Base-by-base conservation (phyloP, 1,140 invertebrate genomes). In the Ruditapes philippinarum region DNA sequence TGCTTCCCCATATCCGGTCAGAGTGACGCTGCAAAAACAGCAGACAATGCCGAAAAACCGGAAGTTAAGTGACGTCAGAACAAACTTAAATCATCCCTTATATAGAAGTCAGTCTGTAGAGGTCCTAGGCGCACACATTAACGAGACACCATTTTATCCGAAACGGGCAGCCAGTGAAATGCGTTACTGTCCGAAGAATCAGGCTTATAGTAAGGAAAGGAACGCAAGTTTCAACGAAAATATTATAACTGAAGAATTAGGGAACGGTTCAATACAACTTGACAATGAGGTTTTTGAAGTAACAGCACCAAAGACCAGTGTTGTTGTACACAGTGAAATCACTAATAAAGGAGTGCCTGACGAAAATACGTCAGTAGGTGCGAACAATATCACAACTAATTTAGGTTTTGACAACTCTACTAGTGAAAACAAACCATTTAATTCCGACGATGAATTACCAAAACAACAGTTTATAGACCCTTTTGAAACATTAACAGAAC, bases 1-100 rank as follows among this genome's bases (percentile, higher is more conserved):
- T 89, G 98, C 98, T 0, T 98, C 98, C n/a, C 98, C 98, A 0
- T 99, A 99, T 93, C 98, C 98, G 90, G 97, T 98, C 1, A 94
- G 93, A 70, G 90, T 95, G 54, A 92, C 90, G 2, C 84, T 94
- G 19, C 92, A 94, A 57, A 94, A 95, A 78, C 89, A 93, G 31
- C 88, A 87, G 40, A 65, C 62, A 4, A 60, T 79, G n/a, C 70
- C 60, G 19, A 89, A 91, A 25, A 82, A 83, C 0, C 51, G 88
- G 25, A 83, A 87, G 9, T 51, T 81, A 0, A 90, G 81, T 42
- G 89, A 91, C n/a, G 74, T 91, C 17, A 88, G 76, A n/a, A 80
- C 89, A 38, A 89, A 90, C 11, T 88, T 95, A 4, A 94, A 90
- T 60, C 97, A 97, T 95, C 97, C 97, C 2, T 94, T 97, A 36